Evolutionary conservation across 2,888 invertebrate genomes (phyloP), one percentile per base, ranked within the genome.

Genomic region (Cephus rjabovi): DNA sequence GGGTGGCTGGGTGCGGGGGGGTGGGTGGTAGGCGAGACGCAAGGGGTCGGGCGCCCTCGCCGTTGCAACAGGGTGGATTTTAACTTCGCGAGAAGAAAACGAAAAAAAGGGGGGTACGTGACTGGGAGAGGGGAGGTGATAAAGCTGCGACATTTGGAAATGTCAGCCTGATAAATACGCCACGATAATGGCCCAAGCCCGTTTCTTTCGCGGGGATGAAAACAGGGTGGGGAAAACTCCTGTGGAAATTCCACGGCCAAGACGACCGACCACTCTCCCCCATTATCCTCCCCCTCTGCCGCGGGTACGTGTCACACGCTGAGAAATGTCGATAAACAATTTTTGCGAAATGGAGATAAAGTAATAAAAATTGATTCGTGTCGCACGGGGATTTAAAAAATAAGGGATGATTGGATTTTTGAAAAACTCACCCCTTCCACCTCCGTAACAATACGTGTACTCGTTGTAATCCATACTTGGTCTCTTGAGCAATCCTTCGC

Each of bases 381-480:
- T 9, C 23, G 15, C 23, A 56, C 40, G 56, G 9, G 9, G 56
- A 23, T 56, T 56, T 1, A 56, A 9, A 56, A 23, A 56, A 9
- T 23, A 23, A 56, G 56, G 56, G 56, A 56, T 56, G 56, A 56
- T 23, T 56, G 56, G 78, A 80, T n/a, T 11, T 71, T 76, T 34
- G 15, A 31, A 34, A 75, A 69, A 84, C 86, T 88, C 89, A 90
- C 90, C 90, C 89, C 90, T 89, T 86, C 89, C 89, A 85, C 87
- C 90, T 81, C 89, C 90, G 87, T 91, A 90, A 89, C 91, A 91
- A 83, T 91, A 91, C 78, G 91, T 90, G 87, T 91, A 91, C 86
- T 91, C 91, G 90, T 91, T 91, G 87, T 91, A 91, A 89, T 91
- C 91, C 90, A 90, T 91, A 86, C 86, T 87, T 79, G 90, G 90